A percentile compares a stretch with the other conserved stretches of the same genome.
Conservation (phyloP, 2,797 vertebrate species). For the Labeo calbasu region DNA sequence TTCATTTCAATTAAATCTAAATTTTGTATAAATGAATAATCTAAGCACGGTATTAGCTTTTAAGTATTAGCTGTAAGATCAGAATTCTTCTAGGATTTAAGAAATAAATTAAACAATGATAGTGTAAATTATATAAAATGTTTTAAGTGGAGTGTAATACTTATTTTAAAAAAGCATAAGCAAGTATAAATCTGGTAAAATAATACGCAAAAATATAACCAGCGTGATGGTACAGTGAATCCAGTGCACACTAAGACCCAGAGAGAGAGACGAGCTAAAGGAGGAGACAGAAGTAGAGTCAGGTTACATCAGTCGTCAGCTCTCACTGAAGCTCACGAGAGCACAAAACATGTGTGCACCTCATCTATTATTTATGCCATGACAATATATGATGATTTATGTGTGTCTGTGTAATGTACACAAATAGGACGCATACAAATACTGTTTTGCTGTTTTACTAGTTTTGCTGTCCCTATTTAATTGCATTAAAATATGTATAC, state of each 20-base stretch:
- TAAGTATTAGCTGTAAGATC: not conserved
- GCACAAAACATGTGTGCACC: not conserved
- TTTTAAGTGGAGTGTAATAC: not conserved
- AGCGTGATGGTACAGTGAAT: constrained; percentile 68
- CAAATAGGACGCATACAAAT: not conserved
- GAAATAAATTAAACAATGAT: not conserved
- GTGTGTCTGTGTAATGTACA: not conserved
- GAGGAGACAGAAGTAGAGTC: constrained; percentile 67
- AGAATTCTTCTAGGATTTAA: not conserved
- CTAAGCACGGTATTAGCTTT: not conserved
- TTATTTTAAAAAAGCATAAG: not conserved
- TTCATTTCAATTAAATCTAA: not conserved
- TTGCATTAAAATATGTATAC: not conserved
- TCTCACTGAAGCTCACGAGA: constrained; percentile 34
- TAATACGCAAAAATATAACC: not conserved
- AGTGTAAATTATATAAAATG: not conserved
- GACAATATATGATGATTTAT: not conserved
- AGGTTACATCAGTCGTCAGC: constrained; percentile 34
- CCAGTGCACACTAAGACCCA: constrained; percentile 3
- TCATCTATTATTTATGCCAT: not conserved
- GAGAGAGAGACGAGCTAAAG: constrained; percentile 58
- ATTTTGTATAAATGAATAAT: not conserved
- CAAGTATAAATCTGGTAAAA: not conserved
- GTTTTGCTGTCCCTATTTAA: not conserved
- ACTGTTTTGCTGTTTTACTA: no score